A percentile compares a stretch with the other conserved stretches of the same genome.
These are phyloP conservation scores for Grapholita molesta DNA, from an alignment of 1,140 invertebrate species.

Conservation along the genomic window DNA sequence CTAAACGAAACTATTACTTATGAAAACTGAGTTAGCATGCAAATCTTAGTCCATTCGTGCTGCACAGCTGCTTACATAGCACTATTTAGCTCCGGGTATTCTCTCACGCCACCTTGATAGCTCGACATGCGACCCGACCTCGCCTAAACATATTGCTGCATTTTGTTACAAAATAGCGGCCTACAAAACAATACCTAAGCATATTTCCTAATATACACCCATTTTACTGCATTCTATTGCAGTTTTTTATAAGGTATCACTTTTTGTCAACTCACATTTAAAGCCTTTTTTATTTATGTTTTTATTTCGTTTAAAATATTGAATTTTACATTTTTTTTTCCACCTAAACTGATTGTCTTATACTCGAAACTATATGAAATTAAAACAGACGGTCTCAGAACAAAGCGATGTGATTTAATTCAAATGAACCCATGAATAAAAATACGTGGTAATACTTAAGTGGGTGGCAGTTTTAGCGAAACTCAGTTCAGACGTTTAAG, in stretches of 20 bases:
- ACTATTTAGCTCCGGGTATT: conserved; percentile 27
- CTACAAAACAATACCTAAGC: background rate
- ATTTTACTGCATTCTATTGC: no score
- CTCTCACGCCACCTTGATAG: conserved; percentile 5
- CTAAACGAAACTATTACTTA: conserved; percentile 62
- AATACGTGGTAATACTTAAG: background rate
- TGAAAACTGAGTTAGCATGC: conserved; percentile 65
- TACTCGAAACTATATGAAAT: background rate
- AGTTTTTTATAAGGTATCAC: no score
- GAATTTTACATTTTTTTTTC: no score
- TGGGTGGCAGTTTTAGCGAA: conserved; percentile 24
- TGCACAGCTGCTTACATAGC: conserved; percentile 32
- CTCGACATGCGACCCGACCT: conserved; percentile 7
- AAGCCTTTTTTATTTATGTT: no score
- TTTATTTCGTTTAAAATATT: no score
- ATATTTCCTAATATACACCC: no score
- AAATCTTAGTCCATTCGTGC: conserved; percentile 53
- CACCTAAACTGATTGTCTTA: no score
- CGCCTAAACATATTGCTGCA: conserved; percentile 4
- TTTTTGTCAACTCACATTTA: no score
- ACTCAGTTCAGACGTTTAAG: conserved; percentile 56
- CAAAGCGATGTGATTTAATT: conserved; percentile 1
- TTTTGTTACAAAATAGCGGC: background rate
- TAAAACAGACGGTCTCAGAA: background rate
- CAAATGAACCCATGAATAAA: conserved; percentile 11